Conservation (phyloP, 2,888 invertebrate species). For the Lasioglossum oenotherae region DNA sequence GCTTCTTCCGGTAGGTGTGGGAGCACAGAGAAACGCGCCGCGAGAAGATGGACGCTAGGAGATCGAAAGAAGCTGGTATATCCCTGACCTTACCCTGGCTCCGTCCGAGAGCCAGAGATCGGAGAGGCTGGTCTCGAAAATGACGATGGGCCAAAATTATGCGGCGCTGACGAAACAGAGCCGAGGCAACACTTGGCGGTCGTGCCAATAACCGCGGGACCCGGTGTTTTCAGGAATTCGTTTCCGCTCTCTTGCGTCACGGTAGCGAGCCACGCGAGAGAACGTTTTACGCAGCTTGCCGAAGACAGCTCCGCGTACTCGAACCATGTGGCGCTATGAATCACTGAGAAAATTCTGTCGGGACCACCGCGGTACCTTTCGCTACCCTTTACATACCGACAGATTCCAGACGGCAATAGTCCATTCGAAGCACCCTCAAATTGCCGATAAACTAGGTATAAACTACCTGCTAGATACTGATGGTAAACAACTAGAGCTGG, state of each 20-base stretch:
- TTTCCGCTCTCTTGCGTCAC: constrained; percentile 60
- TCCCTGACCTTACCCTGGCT: constrained; percentile 74
- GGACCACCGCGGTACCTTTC: not conserved
- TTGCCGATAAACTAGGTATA: not conserved
- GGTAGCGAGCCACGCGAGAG: constrained; percentile 2
- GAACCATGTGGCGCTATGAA: not conserved
- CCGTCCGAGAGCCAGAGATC: constrained; percentile 43
- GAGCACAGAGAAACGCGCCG: not conserved
- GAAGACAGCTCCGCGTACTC: not conserved
- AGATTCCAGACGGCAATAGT: not conserved
- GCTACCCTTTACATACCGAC: not conserved
- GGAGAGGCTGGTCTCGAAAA: constrained; percentile 49
- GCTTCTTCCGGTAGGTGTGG: not conserved
- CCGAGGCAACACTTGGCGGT: constrained; percentile 73
- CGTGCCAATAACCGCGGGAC: constrained; percentile 71
- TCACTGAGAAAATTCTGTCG: not conserved
- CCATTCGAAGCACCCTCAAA: not conserved
- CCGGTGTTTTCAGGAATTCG: constrained; percentile 68
- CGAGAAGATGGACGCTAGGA: not conserved
- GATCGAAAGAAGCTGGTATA: constrained; percentile 53
- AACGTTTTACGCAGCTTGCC: not conserved
- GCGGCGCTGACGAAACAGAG: constrained; percentile 73
- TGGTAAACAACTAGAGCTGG: not conserved
- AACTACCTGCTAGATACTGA: not conserved
- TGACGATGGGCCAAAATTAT: constrained; percentile 74